Percentiles rank a stretch among this genome's conserved stretches.
phyloP scores from a whole-genome alignment of 2,113 vertebrate species.

The Esox niger region DNA sequence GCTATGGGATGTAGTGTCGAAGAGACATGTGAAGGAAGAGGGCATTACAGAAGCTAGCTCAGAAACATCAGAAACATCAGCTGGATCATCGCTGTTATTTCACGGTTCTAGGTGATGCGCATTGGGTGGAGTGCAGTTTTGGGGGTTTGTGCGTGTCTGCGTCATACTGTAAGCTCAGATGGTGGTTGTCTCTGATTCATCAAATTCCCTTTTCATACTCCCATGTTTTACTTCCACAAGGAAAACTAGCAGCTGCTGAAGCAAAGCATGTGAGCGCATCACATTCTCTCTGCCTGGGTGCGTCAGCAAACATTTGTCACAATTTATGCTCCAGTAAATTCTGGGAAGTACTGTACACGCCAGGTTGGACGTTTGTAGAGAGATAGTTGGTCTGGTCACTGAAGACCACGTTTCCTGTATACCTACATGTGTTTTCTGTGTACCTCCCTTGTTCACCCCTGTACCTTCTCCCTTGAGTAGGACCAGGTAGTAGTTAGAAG shows the following conservation, averaged over 20 bases:
- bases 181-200: conserved; percentile 32
- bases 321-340: conserved; percentile 47
- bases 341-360: neutral
- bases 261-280: conserved; percentile 37
- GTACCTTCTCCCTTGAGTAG: neutral
- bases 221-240: conserved; percentile 19
- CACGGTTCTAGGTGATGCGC: neutral
- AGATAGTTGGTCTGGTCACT: conserved; percentile 26
- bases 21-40: neutral
- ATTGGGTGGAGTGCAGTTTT: neutral
- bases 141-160: neutral
- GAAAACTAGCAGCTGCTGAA: conserved; percentile 58
- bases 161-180: neutral
- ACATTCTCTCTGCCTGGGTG: conserved; percentile 43
- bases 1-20: conserved; percentile 14
- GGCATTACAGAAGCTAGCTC: neutral
- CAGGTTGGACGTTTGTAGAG: conserved; percentile 25
- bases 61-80: neutral
- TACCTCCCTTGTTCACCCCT: neutral
- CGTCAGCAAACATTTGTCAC: conserved; percentile 44
- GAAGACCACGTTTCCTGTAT: conserved; percentile 6
- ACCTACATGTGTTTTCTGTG: neutral
- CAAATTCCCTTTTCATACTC: conserved; percentile 32
- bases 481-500: no score
- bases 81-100: no score